Evolutionary conservation across 2,797 vertebrate genomes (phyloP), one percentile per base, ranked within the genome.

Genomic region (Falco peregrinus): DNA sequence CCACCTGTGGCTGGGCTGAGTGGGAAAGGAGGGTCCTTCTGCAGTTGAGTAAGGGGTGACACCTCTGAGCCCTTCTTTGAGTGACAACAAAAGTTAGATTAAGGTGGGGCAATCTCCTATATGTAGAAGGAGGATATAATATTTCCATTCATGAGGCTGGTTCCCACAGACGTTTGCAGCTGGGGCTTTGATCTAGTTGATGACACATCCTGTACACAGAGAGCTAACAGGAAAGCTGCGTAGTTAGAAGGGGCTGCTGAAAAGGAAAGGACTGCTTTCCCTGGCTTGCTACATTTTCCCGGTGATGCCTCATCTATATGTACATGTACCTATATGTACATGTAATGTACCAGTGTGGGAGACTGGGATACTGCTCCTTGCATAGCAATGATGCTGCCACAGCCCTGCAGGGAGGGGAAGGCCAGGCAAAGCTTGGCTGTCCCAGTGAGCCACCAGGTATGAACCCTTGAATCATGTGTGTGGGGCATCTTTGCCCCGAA

Each of bases 161-260:
- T 79, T 86, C 51, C 29, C 1, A 1, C 12, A 20, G 24, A 10
- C 59, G 24, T 43, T 50, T 59, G 63, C 25, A 50, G 45, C 12
- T 1, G 13, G 15, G 20, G 60, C 50, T 70, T 53, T 41, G 47
- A 39, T 45, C 11, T 41, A 11, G 20, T 4, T 53, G n/a, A 13
- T 2, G 15, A 10, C 31, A 16, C 28, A 43, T 22, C 39, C 28
- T 0, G 1, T 15, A 7, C 8, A 4, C 1, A 65, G 31, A 19
- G 31, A 68, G 31, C 25, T 45, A 13, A 20, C 12, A 15, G 35
- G 25, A 54, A 45, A 79, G 19, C 12, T 47, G 59, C 1, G 1
- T 11, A 54, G 37, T 65, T 60, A 53, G 41, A 57, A 54, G 41
- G 41, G 45, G 45, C n/a, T 69, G 16, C 67, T 82, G 76, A 39